Evolutionary conservation across 2,888 invertebrate species (phyloP), one percentile per base, ranked within the genome.

Genomic region (Tethea ocularis): DNA sequence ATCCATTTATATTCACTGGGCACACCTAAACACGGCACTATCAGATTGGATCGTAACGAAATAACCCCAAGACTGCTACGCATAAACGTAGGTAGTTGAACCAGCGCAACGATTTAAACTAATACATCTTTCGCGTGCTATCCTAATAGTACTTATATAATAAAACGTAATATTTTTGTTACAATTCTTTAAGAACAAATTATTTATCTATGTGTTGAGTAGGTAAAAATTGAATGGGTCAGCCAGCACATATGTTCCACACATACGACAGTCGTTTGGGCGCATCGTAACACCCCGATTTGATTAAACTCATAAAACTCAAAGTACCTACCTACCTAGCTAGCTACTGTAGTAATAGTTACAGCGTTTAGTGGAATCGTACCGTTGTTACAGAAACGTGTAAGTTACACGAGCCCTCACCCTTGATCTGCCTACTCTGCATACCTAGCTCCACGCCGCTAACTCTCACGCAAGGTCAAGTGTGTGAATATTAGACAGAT

Each of bases 231-330:
- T n/a, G n/a, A n/a, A 78, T 64, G 79, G 71, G 68, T 65, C 75
- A 84, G 82, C 87, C 87, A 86, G 86, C 86, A 83, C 38, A 15
- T 10, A 5, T 38, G 84, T 82, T 82, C 78, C 71, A 72, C 73
- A 78, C 83, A 85, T 85, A 86, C 86, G 88, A 88, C 85, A 86
- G 78, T 83, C 83, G 83, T 86, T 84, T 82, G 76, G 79, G 78
- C 82, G 78, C 78, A 77, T 82, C 82, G 83, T 87, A 86, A 85
- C 88, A 86, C 84, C 86, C 84, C 86, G 83, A 85, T 91, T 91
- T 91, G 89, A 91, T 91, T 91, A 91, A 91, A 91, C 83, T 88
- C 88, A 86, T 90, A 90, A 89, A 91, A 88, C 80, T 86, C 75
- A 69, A 80, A 80, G 83, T 81, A 83, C 77, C 71, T 66, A n/a